Evolutionary conservation across 2,797 vertebrate genomes (phyloP).

Genomic region (Helostoma temminkii): DNA sequence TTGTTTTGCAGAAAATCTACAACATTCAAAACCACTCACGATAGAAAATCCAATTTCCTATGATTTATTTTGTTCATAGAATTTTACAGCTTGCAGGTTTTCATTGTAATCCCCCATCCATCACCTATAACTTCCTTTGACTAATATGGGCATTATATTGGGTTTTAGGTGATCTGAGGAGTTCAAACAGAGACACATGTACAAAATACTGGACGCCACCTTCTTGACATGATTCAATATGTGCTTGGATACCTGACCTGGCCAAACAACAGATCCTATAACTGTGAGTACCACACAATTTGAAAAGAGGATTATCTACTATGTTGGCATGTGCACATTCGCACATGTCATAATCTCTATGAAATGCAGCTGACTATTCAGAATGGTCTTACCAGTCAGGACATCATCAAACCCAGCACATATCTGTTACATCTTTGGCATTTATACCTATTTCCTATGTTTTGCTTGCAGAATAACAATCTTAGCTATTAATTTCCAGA

Average conservation of each 20-base stretch:
- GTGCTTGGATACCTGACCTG: slow-evolving; percentile 68
- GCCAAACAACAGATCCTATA: slow-evolving; percentile 41
- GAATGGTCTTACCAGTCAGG: not conserved
- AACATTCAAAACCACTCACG: not conserved
- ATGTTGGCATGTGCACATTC: not conserved
- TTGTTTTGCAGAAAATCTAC: not conserved
- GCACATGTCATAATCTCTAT: not conserved
- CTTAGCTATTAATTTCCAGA: too few relatives aligned
- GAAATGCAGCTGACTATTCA: not conserved
- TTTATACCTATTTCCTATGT: too few relatives aligned
- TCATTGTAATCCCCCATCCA: not conserved
- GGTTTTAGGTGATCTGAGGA: slow-evolving; percentile 48
- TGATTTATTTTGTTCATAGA: not conserved
- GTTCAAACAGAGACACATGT: slow-evolving; percentile 45
- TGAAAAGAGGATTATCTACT: not conserved
- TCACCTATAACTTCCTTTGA: not conserved
- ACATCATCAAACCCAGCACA: not conserved
- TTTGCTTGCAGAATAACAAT: too few relatives aligned
- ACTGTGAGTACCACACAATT: slow-evolving; percentile 62
- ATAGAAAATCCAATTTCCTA: slow-evolving; percentile 9
- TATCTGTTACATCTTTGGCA: too few relatives aligned
- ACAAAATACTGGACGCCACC: slow-evolving; percentile 11
- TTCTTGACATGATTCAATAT: slow-evolving; percentile 56
- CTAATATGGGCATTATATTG: not conserved
- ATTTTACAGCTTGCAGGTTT: not conserved